phyloP scores from a whole-genome alignment of 2,113 vertebrate species.

The Platanista minor region DNA sequence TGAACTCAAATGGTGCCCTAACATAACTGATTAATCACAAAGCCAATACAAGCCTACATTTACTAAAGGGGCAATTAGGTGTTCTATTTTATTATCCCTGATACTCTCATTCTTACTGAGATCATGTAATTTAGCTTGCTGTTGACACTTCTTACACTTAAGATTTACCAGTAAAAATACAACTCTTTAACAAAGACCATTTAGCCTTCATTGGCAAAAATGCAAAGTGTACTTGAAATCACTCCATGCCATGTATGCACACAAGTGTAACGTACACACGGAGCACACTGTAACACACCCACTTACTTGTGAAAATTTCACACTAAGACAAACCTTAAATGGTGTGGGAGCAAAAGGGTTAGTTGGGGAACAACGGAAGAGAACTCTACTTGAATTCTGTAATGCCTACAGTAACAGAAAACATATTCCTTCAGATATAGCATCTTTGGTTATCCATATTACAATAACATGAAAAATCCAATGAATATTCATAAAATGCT shows the following conservation, averaged over 20 bases:
- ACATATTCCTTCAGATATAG: constrained; percentile 74
- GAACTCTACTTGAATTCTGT: constrained; percentile 92
- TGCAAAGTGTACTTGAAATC: constrained; percentile 22
- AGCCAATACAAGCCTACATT: neutral
- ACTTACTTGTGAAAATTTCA: constrained; percentile 34
- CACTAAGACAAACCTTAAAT: constrained; percentile 95
- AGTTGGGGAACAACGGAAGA: constrained; percentile 93
- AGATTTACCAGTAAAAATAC: neutral
- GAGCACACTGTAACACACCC: constrained; percentile 54
- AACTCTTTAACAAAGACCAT: neutral
- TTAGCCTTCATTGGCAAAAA: neutral
- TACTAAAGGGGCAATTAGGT: neutral
- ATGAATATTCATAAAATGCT: constrained; percentile 62
- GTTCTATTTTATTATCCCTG: neutral
- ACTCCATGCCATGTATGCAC: constrained; percentile 55
- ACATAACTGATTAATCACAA: neutral
- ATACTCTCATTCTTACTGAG: neutral
- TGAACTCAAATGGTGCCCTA: neutral
- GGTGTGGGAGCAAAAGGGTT: constrained; percentile 97
- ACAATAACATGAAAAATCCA: constrained; percentile 11
- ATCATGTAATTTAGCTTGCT: neutral
- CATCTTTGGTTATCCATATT: constrained; percentile 35
- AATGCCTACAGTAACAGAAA: constrained; percentile 92
- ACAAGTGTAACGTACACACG: constrained; percentile 10
- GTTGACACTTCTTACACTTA: neutral